These are phyloP conservation scores for Remorina albescens DNA, from an alignment of 2,797 vertebrate genomes.

Conservation along the genomic window DNA sequence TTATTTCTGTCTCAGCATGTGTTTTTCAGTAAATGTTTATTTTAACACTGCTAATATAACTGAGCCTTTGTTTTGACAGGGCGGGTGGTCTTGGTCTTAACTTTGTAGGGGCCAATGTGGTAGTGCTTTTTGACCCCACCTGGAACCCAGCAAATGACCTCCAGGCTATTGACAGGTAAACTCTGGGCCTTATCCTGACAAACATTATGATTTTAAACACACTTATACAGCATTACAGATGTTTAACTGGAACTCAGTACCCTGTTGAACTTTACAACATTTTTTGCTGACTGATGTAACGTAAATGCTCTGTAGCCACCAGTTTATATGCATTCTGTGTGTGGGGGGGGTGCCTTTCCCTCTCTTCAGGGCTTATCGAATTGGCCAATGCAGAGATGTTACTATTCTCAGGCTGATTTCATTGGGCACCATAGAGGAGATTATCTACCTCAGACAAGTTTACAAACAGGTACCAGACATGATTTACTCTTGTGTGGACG, in stretches of 20 bases:
- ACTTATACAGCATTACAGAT: neutral
- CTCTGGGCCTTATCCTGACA: neutral
- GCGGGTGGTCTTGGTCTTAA: constrained; percentile 97
- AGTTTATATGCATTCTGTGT: neutral
- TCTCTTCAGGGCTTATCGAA: constrained; percentile 91
- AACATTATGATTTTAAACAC: neutral
- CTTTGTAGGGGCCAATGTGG: constrained; percentile 96
- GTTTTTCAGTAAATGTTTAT: neutral
- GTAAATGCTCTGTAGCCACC: neutral
- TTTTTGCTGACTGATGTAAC: neutral
- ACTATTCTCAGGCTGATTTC: constrained; percentile 95
- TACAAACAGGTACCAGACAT: constrained; percentile 93
- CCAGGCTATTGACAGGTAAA: constrained; percentile 96
- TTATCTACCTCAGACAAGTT: constrained; percentile 95
- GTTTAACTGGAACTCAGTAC: neutral
- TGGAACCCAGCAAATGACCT: constrained; percentile 99
- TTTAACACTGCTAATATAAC: neutral
- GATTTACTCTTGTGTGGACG: neutral
- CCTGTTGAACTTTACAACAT: neutral
- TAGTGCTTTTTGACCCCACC: constrained; percentile 96
- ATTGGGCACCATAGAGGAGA: constrained; percentile 95
- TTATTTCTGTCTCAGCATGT: no score
- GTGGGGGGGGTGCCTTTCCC: neutral
- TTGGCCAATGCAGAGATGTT: constrained; percentile 94
- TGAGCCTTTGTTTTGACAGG: constrained; percentile 77